Evolutionary conservation across 2,113 vertebrate genomes (phyloP), one percentile per base, ranked within the genome.

Genomic region (Melanotaenia duboulayi): DNA sequence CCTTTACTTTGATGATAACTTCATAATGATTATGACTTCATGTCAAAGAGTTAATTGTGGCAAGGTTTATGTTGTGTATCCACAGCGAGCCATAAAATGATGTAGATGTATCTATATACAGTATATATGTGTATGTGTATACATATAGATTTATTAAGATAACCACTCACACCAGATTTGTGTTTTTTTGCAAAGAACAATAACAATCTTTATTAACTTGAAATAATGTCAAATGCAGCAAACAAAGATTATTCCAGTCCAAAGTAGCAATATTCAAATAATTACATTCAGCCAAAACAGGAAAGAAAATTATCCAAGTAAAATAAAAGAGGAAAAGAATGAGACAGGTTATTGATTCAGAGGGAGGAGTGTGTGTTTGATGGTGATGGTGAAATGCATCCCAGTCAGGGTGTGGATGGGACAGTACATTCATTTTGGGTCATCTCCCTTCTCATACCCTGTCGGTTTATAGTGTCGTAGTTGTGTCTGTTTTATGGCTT

Each of bases 141-240:
- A n/a, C n/a, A n/a, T n/a, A n/a, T n/a, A n/a, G n/a, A n/a, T n/a
- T n/a, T 28, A 28, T 28, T 3, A 74, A 60, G 35, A 72, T 2
- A 28, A 10, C 8, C 35, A 79, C 65, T 51, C 25, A 65, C 4
- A 70, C 51, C 52, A 51, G 13, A 24, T 42, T 19, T 23, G 16
- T 11, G 52, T 14, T 65, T 80, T 79, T 54, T 86, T 91, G 86
- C 77, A 93, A 93, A 93, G 77, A 87, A 89, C 89, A 90, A 87
- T 83, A 83, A 82, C 81, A 76, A 87, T 85, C 88, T 91, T 91
- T 92, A 86, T 89, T 87, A 88, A 87, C 37, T 89, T 20, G 22
- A 90, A 91, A 92, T 90, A 54, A 93, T 78, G 77, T 84, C 78
- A 90, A 90, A 90, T 90, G 93, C 91, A 92, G 86, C 91, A 92